Base-by-base conservation (phyloP, 2,797 vertebrate genomes). In the Varecia variegata region DNA sequence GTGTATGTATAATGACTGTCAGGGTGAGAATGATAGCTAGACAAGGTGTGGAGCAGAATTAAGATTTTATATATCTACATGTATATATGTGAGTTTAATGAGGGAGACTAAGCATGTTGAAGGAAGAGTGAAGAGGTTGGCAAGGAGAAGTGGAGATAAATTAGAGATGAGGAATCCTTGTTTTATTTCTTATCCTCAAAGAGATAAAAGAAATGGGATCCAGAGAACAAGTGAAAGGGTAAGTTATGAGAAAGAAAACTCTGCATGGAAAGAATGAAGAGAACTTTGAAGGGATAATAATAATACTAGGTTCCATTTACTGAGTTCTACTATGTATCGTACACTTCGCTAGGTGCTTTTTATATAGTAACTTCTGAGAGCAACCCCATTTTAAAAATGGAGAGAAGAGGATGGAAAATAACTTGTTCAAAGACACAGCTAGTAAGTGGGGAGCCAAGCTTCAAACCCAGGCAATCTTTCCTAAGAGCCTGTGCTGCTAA, bases 41-140 rank as follows among this genome's bases (percentile, higher is more conserved):
- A 21, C 65, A 58, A 13, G 58, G 32, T 27, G 25, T n/a, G 9
- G 68, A 30, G 9, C 10, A 21, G 77, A 88, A n/a, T 20, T 38
- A 5, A 35, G 25, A 45, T 27, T 65, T 52, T 18, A 12, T 8
- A 0, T 52, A 11, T 54, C 73, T 65, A 0, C 2, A 1, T 43
- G 47, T 38, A 4, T 32, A 18, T 10, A 10, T 15, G 0, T 58
- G 30, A 84, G 38, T 70, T 38, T 40, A 67, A 25, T n/a, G 60
- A 73, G 56, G 32, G 91, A 70, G 56, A 56, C 17, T 5, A 9
- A 52, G 47, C 5, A 2, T 71, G 70, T 73, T 35, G 54, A 65
- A 43, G 50, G 67, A 47, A 40, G 76, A 73, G 15, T 30, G 25
- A 45, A 74, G 71, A 52, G 45, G 40, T 77, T n/a, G 54, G 54